Evolutionary conservation across 2,797 vertebrate species (phyloP), one percentile per base, ranked within the genome.

Genomic region (Callimico goeldii): DNA sequence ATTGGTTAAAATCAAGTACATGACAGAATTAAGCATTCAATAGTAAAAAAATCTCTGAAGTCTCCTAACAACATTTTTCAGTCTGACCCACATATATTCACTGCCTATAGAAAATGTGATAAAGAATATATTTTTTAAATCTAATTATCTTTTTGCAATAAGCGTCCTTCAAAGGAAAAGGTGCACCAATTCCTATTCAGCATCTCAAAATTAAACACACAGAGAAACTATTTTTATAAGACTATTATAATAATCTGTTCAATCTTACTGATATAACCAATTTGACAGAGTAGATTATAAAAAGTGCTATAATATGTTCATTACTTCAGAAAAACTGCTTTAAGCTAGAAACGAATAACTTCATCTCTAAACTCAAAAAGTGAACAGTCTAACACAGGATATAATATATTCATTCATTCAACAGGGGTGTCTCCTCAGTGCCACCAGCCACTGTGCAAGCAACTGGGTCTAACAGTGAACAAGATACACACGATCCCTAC

Each of bases 131-230:
- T 36, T 67, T 64, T 67, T 41, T 73, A 58, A 95, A 94, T 83
- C 30, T 73, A 84, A 77, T 83, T 79, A 5, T 67, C 87, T 91
- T 91, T 82, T 81, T 50, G 64, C 67, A 91, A 84, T 41, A 82
- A 95, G 46, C 6, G 28, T 89, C 33, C n/a, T 90, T 90, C 55
- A 94, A 97, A 95, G 33, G 94, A 91, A 85, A 95, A 61, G 50
- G 79, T 89, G 91, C 33, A 80, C 39, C 57, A 93, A 73, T 87
- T 91, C 43, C n/a, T 90, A 73, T 48, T 87, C 84, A 91, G 46
- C 64, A 87, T 52, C 70, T 67, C 88, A 70, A 24, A 90, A 36
- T 82, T 91, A 86, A 48, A 22, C 95, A 75, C 17, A 93, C 0
- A 73, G 24, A 30, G 8, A 85, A 94, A 88, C 43, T 84, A 90